Evolutionary conservation across 2,888 invertebrate species (phyloP), one percentile per base, ranked within the genome.

Genomic region (Marasmarcha lunaedactyla): DNA sequence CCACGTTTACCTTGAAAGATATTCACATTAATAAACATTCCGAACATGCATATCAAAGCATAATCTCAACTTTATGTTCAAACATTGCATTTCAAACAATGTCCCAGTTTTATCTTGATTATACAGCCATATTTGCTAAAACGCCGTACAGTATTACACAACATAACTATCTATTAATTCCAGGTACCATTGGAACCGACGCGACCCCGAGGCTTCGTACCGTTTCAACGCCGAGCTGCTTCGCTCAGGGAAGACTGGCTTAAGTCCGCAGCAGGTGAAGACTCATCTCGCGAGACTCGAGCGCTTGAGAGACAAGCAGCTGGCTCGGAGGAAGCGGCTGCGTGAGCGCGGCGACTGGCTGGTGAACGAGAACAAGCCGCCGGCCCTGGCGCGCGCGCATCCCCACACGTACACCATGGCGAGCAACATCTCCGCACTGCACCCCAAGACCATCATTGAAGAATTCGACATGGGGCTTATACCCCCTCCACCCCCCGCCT

Each of bases 381-480:
- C 63, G n/a, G 63, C 63, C 0, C 63, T 85, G 12, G 65, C 78
- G 3, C 70, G 83, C 13, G 79, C 85, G 1, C 86, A 84, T 53
- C 85, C 77, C 5, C 55, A 71, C 10, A 87, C 86, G 0, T 87
- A 87, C 55, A 84, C 79, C 5, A 65, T 86, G 20, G 72, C 85
- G 35, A 81, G 79, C 46, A 81, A 83, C 43, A 73, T 84, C 43
- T 85, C 85, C 55, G 85, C 85, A 0, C 61, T 87, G 2, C 86
- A 87, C 51, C 88, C 88, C 1, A 85, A 85, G 48, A 79, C 85
- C 1, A 87, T 87, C 27, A 85, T 87, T 0, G 88, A 88, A 52
- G 81, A 81, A 48, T 77, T 84, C 48, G 73, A 78, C 26, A 72
- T 71, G 42, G 70, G 73, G 4, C 64, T 68, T 1, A 69, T 62